phyloP scores from a whole-genome alignment of 1,140 invertebrate genomes.

The Ylistrum balloti region DNA sequence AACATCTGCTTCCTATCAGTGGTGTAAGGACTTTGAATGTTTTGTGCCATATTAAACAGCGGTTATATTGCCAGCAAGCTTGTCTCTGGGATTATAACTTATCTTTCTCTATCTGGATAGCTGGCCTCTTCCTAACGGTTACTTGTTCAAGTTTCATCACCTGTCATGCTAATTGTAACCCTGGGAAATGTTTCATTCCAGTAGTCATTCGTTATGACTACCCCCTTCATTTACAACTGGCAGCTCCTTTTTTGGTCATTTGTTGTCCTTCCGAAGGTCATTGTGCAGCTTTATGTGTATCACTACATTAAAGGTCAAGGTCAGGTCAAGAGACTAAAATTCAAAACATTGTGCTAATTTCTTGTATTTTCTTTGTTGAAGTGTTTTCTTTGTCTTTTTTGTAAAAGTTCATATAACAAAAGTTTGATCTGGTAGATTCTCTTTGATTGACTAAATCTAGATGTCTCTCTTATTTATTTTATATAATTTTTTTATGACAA shows the following conservation, averaged over 20 bases:
- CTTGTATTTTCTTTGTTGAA: too few relatives aligned
- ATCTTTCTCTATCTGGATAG: background rate
- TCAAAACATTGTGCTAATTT: too few relatives aligned
- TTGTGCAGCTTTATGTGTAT: too few relatives aligned
- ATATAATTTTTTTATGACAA: too few relatives aligned
- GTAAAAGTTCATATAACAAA: too few relatives aligned
- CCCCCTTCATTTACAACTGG: background rate
- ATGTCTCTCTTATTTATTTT: too few relatives aligned
- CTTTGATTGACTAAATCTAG: too few relatives aligned
- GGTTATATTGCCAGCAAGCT: background rate
- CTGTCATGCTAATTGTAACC: background rate
- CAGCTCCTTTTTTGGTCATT: background rate
- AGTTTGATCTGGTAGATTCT: too few relatives aligned
- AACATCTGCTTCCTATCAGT: conserved; percentile 10
- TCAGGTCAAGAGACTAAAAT: too few relatives aligned
- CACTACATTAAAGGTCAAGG: too few relatives aligned
- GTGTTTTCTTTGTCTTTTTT: too few relatives aligned
- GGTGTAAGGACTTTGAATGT: conserved; percentile 22
- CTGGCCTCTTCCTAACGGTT: background rate
- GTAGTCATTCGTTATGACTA: background rate
- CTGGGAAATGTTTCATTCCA: background rate
- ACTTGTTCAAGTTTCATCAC: conserved; percentile 26
- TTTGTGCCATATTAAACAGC: conserved; percentile 34
- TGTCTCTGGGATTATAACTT: background rate
- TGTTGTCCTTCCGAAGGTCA: too few relatives aligned